Base-by-base conservation (phyloP, 1,140 invertebrate genomes). In the Polyergus mexicanus region DNA sequence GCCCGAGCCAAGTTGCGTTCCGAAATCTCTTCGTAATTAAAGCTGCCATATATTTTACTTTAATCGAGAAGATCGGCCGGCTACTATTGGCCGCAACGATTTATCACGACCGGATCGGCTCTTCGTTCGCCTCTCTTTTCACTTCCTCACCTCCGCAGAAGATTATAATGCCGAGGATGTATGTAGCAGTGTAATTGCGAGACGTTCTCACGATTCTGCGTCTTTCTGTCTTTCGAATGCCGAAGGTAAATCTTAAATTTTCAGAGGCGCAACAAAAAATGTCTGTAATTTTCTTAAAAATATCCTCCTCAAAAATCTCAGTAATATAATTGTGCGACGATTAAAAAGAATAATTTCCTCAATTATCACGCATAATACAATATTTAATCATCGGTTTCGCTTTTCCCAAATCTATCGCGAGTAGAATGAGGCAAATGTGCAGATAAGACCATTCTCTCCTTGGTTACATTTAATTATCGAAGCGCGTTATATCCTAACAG, bases 31-130 rank as follows among this genome's bases (percentile, higher is more conserved):
- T 86, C 87, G 92, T 91, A 93, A 94, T 93, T 93, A 93, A 94
- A 93, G 88, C 90, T 90, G 90, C 92, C 93, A 93, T 93, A 93
- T 94, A 94, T 94, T 93, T 94, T 91, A 92, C 93, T 93, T 93
- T 94, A 93, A 93, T 93, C 93, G 92, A 93, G 90, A 68, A 91
- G 93, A 92, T 92, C 89, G 92, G 90, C 68, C 68, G 77, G 84
- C 86, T 87, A 85, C 78, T 80, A 89, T 88, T 89, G 87, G 85
- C 78, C 80, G 85, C 69, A 62, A 85, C 89, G 90, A 94, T 93
- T 93, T 93, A 93, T 93, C 85, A 71, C 89, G 44, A 77, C 74
- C 81, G 35, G 47, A 58, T 51, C 54, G 69, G 47, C 32, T 68
- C 47, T 51, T 51, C 62, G 54, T 75, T 44, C 62, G 32, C 66